Evolutionary conservation across 2,888 invertebrate species (phyloP).

Genomic region (Eupithecia exiguata): DNA sequence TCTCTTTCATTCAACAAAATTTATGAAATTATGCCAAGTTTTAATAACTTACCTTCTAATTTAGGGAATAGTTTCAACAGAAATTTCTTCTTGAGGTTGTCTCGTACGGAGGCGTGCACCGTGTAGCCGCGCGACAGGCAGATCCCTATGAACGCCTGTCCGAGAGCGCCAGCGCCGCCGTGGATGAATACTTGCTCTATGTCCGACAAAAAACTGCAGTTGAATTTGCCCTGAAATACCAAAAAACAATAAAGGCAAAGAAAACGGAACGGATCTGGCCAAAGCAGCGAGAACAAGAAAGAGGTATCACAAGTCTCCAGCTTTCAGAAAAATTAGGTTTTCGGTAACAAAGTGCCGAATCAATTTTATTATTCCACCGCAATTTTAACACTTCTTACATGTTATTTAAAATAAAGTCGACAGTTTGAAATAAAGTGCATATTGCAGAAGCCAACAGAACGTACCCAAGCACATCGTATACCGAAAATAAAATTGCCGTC

Average conservation of each 20-base stretch:
- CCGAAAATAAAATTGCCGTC: too few relatives aligned
- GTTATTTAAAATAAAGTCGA: too few relatives aligned
- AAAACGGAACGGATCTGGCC: too few relatives aligned
- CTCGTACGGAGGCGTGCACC: constrained; percentile 54
- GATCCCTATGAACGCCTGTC: constrained; percentile 58
- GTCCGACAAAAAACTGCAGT: not conserved
- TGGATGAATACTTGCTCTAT: constrained; percentile 47
- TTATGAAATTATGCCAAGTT: too few relatives aligned
- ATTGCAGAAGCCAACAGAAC: too few relatives aligned
- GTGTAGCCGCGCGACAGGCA: constrained; percentile 49
- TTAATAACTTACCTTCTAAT: constrained; percentile 45
- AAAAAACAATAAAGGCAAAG: not conserved
- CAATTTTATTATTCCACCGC: too few relatives aligned
- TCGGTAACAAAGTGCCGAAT: too few relatives aligned
- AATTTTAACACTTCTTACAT: too few relatives aligned
- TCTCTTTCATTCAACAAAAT: too few relatives aligned
- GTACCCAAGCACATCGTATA: too few relatives aligned
- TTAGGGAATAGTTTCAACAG: constrained; percentile 53
- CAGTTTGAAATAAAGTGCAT: too few relatives aligned
- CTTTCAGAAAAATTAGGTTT: not conserved
- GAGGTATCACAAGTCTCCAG: not conserved
- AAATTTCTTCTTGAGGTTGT: constrained; percentile 52
- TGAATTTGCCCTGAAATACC: not conserved
- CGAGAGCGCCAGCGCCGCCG: constrained; percentile 57
- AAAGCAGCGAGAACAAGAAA: too few relatives aligned